These are phyloP conservation scores for Telmatochromis bifrenatus DNA, from an alignment of 2,113 vertebrate species.

Conservation along the genomic window DNA sequence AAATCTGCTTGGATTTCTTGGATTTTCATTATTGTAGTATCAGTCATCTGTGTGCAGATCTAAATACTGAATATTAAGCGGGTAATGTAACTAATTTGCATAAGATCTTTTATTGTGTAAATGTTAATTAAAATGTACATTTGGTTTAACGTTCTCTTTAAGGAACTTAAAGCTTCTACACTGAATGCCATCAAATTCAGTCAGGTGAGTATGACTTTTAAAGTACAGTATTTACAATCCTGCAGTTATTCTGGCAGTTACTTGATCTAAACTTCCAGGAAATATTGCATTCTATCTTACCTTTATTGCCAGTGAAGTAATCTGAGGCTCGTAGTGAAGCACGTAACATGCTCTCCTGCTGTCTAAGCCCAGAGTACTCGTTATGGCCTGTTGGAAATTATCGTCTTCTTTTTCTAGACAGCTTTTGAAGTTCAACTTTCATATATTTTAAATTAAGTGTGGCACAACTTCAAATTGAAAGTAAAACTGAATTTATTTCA, in stretches of 20 bases:
- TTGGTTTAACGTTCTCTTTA: neutral
- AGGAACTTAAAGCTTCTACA: neutral
- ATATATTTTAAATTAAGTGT: constrained; percentile 34
- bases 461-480: constrained; percentile 32
- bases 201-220: neutral
- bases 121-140: neutral
- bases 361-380: neutral
- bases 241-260: neutral
- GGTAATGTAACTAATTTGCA: neutral
- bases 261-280: neutral
- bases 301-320: neutral
- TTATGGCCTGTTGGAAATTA: neutral
- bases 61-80: neutral
- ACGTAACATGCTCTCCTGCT: neutral
- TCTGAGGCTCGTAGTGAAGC: neutral
- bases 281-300: neutral
- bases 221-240: neutral
- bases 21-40: neutral
- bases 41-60: neutral
- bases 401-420: neutral
- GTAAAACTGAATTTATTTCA: constrained; percentile 51
- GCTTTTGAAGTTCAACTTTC: constrained; percentile 23
- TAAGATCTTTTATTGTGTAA: neutral
- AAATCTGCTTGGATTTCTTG: neutral
- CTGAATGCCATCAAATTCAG: neutral